Conservation (phyloP, 2,113 vertebrate species). For the Cynoglossus semilaevis region DNA sequence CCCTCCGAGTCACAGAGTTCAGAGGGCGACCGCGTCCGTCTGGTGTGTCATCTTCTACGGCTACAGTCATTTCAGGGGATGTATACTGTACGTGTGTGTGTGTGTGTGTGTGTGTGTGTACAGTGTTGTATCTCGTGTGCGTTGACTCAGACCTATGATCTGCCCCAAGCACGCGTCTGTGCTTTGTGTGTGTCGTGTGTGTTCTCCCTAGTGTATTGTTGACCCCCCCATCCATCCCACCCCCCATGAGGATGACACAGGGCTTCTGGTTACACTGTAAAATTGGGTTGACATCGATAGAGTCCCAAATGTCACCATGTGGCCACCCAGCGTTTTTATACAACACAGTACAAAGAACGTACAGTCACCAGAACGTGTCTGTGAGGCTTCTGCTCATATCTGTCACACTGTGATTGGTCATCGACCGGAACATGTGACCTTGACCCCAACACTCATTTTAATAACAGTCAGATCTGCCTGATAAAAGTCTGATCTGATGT, state of each 20-base stretch:
- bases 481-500: too few species aligned
- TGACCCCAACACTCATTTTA: constrained; percentile 9
- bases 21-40: constrained; percentile 28
- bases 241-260: constrained; percentile 73
- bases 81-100: constrained; percentile 12
- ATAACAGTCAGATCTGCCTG: too few species aligned
- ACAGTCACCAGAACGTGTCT: constrained; percentile 25
- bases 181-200: constrained; percentile 29
- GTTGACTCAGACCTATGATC: background rate
- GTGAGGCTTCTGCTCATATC: constrained; percentile 4
- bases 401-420: constrained; percentile 32
- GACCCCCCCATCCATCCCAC: constrained; percentile 74
- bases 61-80: constrained; percentile 23
- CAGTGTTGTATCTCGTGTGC: background rate
- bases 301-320: constrained; percentile 71
- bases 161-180: background rate
- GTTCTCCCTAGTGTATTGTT: constrained; percentile 69
- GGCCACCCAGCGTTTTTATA: constrained; percentile 31
- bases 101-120: background rate
- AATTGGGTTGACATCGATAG: constrained; percentile 71
- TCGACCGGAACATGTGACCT: constrained; percentile 10
- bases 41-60: constrained; percentile 29
- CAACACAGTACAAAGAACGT: constrained; percentile 44
- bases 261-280: constrained; percentile 76
- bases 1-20: constrained; percentile 46